Base-by-base conservation (phyloP, 2,888 invertebrate genomes). In the Aspidiotus rigidus region DNA sequence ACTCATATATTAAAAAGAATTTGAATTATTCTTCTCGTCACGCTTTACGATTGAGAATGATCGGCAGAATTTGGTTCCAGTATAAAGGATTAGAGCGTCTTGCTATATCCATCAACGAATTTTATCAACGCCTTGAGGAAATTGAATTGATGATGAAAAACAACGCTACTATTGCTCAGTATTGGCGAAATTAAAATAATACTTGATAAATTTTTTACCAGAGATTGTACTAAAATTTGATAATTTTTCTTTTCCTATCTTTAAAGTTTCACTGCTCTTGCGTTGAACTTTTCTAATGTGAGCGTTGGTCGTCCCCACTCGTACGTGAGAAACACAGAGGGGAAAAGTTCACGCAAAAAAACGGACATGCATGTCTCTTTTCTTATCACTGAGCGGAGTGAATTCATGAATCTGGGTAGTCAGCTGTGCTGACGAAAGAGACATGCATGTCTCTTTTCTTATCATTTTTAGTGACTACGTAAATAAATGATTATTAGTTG, bases 291-390 rank as follows among this genome's bases (percentile, higher is more conserved):
- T n/a, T n/a, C n/a, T 60, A 60, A 60, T 60, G 60, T 60, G 60
- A 60, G 17, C 60, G 60, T 60, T 60, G 60, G 60, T 60, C 28
- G 60, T 60, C 39, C 60, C 60, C 16, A 56, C 56, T 56, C 56
- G 9, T 15, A 56, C 56, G 15, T 15, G 15, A 63, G 41, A 15
- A 40, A 15, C 28, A 69, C 42, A 17, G n/a, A 44, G 62, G n/a
- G 7, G 55, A 62, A 62, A 49, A 40, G n/a, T n/a, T n/a, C n/a
- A n/a, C n/a, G n/a, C n/a, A n/a, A n/a, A n/a, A n/a, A n/a, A n/a
- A n/a, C n/a, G n/a, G n/a, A n/a, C n/a, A n/a, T n/a, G n/a, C n/a
- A n/a, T n/a, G n/a, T n/a, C n/a, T n/a, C n/a, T n/a, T n/a, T n/a
- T n/a, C n/a, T n/a, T n/a, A n/a, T n/a, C n/a, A n/a, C n/a, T n/a